Base-by-base conservation (phyloP, 2,888 invertebrate species). In the Thymelicus lineola region DNA sequence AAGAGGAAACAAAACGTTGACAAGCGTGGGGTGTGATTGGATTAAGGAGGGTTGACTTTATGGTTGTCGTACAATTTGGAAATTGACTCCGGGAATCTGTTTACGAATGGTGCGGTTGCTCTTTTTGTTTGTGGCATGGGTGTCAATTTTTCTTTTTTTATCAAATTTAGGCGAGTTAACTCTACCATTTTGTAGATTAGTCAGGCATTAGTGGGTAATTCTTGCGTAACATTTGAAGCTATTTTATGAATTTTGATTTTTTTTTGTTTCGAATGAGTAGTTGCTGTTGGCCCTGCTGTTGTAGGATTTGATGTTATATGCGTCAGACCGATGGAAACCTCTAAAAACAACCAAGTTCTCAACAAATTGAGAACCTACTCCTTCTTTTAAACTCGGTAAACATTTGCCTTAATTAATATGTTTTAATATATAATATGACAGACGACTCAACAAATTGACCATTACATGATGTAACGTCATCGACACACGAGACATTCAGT, bases 11-110 rank as follows among this genome's bases (percentile, higher is more conserved):
- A 91, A 93, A 93, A 91, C 88, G 93, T 90, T 92, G 93, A 93
- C 93, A 92, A 90, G 91, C 87, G 83, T 86, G 82, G 87, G 89
- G 88, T 91, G 90, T 88, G 91, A 93, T 92, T 88, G 91, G 87
- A 93, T 93, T 91, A 93, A 86, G 91, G 89, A 88, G 91, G 92
- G 91, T 91, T 90, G 89, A 91, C 90, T 92, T 91, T 90, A 91
- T 89, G 86, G 85, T 88, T 87, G 86, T 84, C 80, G 84, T 81
- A 87, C 93, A 91, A 92, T 93, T 93, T 93, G 86, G 85, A 93
- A 89, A 93, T 93, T 92, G 93, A 89, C 91, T 92, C 88, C 82
- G 78, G 87, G 86, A 91, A 91, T 91, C 91, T 92, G 92, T 89
- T 91, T 91, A 84, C 77, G 82, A 71, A 83, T 81, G 82, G 76